phyloP scores from a whole-genome alignment of 2,113 vertebrate species.

The Noctilio leporinus region DNA sequence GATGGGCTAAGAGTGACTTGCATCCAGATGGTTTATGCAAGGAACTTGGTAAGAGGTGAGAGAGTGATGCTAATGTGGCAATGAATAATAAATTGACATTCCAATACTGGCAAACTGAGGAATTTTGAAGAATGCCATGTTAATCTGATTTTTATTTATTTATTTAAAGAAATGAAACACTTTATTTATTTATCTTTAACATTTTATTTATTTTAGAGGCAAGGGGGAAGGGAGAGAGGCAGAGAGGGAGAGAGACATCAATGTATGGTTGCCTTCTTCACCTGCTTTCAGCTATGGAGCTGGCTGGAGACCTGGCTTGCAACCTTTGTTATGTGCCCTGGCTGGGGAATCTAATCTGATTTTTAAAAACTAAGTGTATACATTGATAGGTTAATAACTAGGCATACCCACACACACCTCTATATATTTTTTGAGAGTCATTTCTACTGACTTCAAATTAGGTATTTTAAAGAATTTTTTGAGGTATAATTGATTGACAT shows the following conservation, averaged over 20 bases:
- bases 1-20: conserved; percentile 69
- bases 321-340: too few relatives aligned
- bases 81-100: conserved; percentile 79
- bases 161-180: too few relatives aligned
- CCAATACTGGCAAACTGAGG: conserved; percentile 79
- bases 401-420: background rate
- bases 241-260: too few relatives aligned
- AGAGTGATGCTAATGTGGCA: conserved; percentile 58
- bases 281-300: too few relatives aligned
- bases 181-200: too few relatives aligned
- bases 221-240: too few relatives aligned
- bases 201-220: too few relatives aligned
- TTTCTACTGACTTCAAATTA: background rate
- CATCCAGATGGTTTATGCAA: conserved; percentile 78
- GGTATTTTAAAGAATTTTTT: background rate
- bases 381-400: conserved; percentile 74
- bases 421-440: background rate
- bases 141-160: too few relatives aligned
- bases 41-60: conserved; percentile 74
- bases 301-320: too few relatives aligned
- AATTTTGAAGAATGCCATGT: conserved; percentile 78
- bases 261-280: too few relatives aligned
- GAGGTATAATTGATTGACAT: background rate
- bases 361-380: conserved; percentile 75
- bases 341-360: too few relatives aligned